These are phyloP conservation scores for Eutolmus rufibarbis DNA, from an alignment of 2,888 invertebrate species.

Conservation along the genomic window DNA sequence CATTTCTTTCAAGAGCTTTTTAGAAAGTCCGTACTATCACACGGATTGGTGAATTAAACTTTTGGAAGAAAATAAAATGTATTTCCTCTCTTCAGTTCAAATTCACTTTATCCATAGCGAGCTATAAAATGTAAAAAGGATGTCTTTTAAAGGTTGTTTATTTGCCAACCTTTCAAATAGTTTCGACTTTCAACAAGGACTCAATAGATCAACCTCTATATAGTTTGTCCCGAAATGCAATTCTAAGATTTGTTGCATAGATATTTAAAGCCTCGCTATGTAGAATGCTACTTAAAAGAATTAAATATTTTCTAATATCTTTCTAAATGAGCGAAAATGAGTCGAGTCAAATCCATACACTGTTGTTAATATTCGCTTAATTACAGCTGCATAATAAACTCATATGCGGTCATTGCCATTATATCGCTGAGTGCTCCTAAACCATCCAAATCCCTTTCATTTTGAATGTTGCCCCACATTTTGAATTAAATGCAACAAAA, in stretches of 20 bases:
- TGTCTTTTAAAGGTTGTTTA: neutral
- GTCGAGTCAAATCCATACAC: neutral
- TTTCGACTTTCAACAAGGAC: neutral
- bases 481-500: neutral
- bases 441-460: neutral
- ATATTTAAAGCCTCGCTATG: too few relatives aligned
- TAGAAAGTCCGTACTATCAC: neutral
- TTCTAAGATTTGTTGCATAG: too few relatives aligned
- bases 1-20: neutral
- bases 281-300: too few relatives aligned
- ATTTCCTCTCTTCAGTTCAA: neutral
- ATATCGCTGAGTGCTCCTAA: neutral
- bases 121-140: too few relatives aligned
- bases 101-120: too few relatives aligned
- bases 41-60: neutral
- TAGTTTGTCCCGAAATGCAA: too few relatives aligned
- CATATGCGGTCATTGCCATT: neutral
- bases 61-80: too few relatives aligned
- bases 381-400: neutral
- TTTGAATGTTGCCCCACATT: neutral
- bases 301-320: too few relatives aligned
- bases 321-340: neutral
- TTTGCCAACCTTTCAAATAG: neutral
- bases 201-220: neutral
- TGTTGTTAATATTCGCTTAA: neutral